Percentiles rank a stretch among this genome's conserved stretches.
phyloP scores from a whole-genome alignment of 2,113 vertebrate genomes.

The Egretta garzetta region DNA sequence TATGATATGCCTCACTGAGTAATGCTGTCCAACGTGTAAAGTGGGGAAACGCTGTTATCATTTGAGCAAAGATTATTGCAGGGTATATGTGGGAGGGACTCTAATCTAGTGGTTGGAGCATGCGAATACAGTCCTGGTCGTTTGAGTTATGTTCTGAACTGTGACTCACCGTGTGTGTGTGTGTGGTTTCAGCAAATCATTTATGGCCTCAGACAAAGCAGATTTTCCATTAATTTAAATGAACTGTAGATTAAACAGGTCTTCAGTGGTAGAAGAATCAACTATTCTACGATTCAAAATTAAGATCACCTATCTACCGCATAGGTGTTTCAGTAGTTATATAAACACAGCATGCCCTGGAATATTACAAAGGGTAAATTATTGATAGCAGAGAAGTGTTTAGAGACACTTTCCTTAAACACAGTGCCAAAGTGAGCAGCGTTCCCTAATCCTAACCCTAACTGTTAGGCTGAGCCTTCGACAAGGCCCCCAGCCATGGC shows the following conservation, averaged over 20 bases:
- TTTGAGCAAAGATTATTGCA: conserved; percentile 45
- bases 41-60: conserved; percentile 49
- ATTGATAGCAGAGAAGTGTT: conserved; percentile 6
- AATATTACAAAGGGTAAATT: background rate
- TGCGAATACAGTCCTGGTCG: conserved; percentile 42
- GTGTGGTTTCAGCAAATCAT: conserved; percentile 44
- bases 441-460: background rate
- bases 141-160: conserved; percentile 17
- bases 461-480: background rate
- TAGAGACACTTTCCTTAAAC: conserved; percentile 21
- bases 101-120: conserved; percentile 41
- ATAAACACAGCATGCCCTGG: background rate
- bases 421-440: background rate
- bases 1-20: background rate
- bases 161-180: conserved; percentile 15
- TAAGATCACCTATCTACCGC: background rate
- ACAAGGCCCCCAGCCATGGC: background rate
- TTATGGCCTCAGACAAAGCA: conserved; percentile 32
- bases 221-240: conserved; percentile 39
- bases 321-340: background rate
- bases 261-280: background rate
- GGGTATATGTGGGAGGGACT: conserved; percentile 52
- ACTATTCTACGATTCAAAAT: background rate
- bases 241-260: background rate
- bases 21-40: conserved; percentile 30